Evolutionary conservation across 2,888 invertebrate species (phyloP), one percentile per base, ranked within the genome.

Genomic region (Chirona hameri): DNA sequence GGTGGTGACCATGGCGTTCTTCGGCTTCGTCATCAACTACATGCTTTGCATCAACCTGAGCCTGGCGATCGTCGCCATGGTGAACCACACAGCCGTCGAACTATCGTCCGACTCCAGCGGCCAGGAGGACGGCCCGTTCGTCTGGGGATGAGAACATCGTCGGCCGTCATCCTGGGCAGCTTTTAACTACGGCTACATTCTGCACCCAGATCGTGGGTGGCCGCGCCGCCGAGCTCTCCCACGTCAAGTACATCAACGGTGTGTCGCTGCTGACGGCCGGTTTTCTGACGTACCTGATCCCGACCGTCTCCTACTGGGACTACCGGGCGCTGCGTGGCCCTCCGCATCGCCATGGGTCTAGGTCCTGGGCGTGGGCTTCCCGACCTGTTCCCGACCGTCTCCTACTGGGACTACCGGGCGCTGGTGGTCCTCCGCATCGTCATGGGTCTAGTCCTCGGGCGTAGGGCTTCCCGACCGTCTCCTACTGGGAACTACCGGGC

Each of bases 401-500:
- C 89, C 15, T 57, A 80, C 18, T 39, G 79, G 29, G 83, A 82
- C 60, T 79, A 76, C 29, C 65, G 76, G 24, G 31, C 72, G 15
- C 85, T 88, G 48, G 84, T 87, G 57, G 85, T 83, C 18, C 84
- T 87, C 14, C 84, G 88, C 65, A 86, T 87, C 18, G 81, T 86
- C 18, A 86, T 88, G 65, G 88, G 88, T 52, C 85, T 88, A 81
- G 84, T 85, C 9, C 87, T 91, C n/a, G 90, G 94, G 95, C 81
- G 96, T 94, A n/a, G 24, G 94, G 95, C 14, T 98, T 97, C 93
- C 98, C 98, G 0, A 94, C n/a, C n/a, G n/a, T n/a, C n/a, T n/a
- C n/a, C n/a, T n/a, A n/a, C n/a, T n/a, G n/a, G n/a, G n/a, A n/a
- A n/a, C n/a, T n/a, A n/a, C n/a, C n/a, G n/a, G n/a, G n/a, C n/a